A percentile compares a stretch with the other conserved stretches of the same genome.
phyloP scores from a whole-genome alignment of 2,113 vertebrate genomes.

The Riparia riparia region DNA sequence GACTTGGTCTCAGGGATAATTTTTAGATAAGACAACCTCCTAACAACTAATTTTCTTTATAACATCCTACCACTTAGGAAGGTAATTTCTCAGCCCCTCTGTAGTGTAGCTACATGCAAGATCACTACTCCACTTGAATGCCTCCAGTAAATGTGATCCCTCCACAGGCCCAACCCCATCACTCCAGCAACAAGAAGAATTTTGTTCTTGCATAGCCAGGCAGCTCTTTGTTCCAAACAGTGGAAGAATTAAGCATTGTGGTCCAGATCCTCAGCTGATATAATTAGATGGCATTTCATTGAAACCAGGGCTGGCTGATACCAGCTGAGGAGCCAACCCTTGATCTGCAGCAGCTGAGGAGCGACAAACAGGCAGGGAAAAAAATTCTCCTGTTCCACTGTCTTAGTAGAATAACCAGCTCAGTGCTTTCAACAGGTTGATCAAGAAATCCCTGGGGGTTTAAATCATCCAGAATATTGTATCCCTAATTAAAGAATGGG shows the following conservation, averaged over 20 bases:
- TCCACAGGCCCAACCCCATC: background rate
- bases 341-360: background rate
- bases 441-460: background rate
- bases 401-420: background rate
- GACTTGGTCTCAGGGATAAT: slow-evolving; percentile 12
- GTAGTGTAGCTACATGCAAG: background rate
- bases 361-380: background rate
- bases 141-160: background rate
- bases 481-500: background rate
- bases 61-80: background rate
- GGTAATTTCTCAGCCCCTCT: background rate
- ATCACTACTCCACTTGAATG: background rate
- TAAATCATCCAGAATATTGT: background rate
- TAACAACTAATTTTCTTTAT: background rate
- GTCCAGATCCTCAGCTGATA: slow-evolving; percentile 44
- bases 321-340: slow-evolving; percentile 20
- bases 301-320: slow-evolving; percentile 3
- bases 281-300: slow-evolving; percentile 30
- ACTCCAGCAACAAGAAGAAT: background rate
- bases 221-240: slow-evolving; percentile 26
- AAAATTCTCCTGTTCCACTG: background rate
- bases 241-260: slow-evolving; percentile 52
- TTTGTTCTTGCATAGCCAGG: slow-evolving; percentile 27
- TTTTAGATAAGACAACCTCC: background rate
- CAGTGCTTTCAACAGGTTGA: background rate